A percentile compares a stretch with the other conserved stretches of the same genome.
Conservation (phyloP, 1,140 invertebrate genomes). For the Aphis craccivora region DNA sequence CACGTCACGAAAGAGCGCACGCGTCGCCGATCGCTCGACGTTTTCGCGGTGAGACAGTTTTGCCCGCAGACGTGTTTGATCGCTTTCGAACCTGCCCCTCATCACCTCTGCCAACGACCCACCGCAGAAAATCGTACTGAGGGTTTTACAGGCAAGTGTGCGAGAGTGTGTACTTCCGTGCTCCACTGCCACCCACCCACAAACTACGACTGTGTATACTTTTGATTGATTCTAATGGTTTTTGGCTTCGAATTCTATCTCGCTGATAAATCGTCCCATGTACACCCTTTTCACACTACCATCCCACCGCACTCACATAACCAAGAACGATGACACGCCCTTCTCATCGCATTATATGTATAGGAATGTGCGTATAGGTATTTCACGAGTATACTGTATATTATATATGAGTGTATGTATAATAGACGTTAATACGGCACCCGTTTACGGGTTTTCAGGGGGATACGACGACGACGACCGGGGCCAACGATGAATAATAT, state of each 20-base stretch:
- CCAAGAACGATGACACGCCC: background rate
- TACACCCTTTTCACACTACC: background rate
- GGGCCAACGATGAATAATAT: background rate
- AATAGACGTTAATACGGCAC: background rate
- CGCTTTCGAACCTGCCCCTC: background rate
- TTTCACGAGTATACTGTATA: background rate
- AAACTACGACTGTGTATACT: background rate
- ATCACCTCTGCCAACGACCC: too few species aligned
- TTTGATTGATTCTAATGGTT: slow-evolving; percentile 56
- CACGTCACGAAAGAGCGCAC: background rate
- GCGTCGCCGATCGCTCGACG: background rate
- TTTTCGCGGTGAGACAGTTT: slow-evolving; percentile 35
- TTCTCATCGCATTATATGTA: background rate
- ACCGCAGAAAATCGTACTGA: background rate
- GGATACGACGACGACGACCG: background rate
- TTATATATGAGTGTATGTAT: background rate
- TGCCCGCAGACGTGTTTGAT: slow-evolving; percentile 45
- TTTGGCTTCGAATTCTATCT: slow-evolving; percentile 31
- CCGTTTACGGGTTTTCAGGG: background rate
- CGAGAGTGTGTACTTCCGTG: background rate
- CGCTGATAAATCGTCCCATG: slow-evolving; percentile 37
- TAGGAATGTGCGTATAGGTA: background rate
- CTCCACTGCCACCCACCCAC: background rate
- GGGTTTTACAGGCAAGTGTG: background rate
- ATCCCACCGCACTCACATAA: background rate